A percentile compares a stretch with the other conserved stretches of the same genome.
Evolutionary conservation across 2,888 invertebrate genomes (phyloP).

Genomic region (Phymatocera aterrima): DNA sequence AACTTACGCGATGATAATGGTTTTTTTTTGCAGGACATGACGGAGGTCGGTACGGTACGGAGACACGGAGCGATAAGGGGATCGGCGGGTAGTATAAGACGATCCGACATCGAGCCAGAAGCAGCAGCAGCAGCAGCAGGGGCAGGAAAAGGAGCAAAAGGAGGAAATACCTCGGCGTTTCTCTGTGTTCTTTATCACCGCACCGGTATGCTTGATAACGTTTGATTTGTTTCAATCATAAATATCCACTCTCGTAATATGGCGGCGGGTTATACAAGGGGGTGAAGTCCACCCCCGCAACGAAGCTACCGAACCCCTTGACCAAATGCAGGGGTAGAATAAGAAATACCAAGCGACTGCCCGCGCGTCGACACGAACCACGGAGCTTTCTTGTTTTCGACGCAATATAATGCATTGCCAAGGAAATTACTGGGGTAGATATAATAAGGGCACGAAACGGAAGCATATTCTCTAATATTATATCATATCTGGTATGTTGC

Average conservation of each 20-base stretch:
- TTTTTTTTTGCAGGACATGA: too few relatives aligned
- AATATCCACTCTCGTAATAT: constrained; percentile 59
- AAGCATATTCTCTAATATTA: neutral
- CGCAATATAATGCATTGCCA: neutral
- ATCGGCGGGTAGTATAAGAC: too few relatives aligned
- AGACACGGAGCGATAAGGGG: too few relatives aligned
- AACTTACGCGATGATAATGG: too few relatives aligned
- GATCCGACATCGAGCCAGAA: neutral
- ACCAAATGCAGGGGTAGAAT: constrained; percentile 13
- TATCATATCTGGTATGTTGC: neutral
- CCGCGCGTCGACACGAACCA: constrained; percentile 37
- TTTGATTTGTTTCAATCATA: constrained; percentile 75
- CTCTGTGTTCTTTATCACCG: constrained; percentile 73
- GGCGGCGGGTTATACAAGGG: neutral
- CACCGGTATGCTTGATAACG: constrained; percentile 73
- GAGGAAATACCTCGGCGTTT: constrained; percentile 69
- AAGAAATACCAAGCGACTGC: constrained; percentile 22
- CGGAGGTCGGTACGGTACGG: too few relatives aligned
- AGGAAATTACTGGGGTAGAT: neutral
- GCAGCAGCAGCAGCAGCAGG: neutral
- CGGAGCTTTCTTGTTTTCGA: constrained; percentile 5
- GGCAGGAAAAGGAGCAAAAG: neutral
- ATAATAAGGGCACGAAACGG: neutral
- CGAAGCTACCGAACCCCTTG: constrained; percentile 16
- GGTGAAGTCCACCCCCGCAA: neutral